Evolutionary conservation across 2,888 invertebrate species (phyloP).

Genomic region (Coleophora flavipennella): DNA sequence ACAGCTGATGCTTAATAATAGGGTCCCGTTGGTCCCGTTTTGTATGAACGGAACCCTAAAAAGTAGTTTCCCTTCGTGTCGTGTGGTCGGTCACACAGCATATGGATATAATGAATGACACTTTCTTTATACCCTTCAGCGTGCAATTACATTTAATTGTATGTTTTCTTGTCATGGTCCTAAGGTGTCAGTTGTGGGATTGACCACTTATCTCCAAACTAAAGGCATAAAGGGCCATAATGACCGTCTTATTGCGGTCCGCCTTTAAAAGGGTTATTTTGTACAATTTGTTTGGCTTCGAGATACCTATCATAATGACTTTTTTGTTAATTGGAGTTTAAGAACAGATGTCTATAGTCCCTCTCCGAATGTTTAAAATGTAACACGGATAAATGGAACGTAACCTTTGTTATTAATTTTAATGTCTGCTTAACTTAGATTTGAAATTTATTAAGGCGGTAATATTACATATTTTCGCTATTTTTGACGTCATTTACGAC

Average conservation of each 20-base stretch:
- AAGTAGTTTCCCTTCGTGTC: constrained; percentile 26
- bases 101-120: constrained; percentile 51
- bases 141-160: constrained; percentile 59
- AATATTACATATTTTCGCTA: too few species aligned
- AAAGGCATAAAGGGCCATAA: constrained; percentile 32
- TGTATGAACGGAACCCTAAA: too few species aligned
- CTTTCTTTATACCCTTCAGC: constrained; percentile 43
- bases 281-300: constrained; percentile 31
- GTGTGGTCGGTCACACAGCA: constrained; percentile 32
- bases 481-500: too few species aligned
- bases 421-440: too few species aligned
- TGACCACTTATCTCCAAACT: constrained; percentile 51
- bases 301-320: constrained; percentile 17
- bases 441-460: too few species aligned
- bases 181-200: constrained; percentile 61
- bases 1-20: too few species aligned
- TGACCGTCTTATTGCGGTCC: constrained; percentile 34
- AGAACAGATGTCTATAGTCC: constrained; percentile 17
- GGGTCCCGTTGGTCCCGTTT: too few species aligned
- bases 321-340: constrained; percentile 10
- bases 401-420: neutral
- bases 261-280: constrained; percentile 38
- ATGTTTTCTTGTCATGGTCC: constrained; percentile 49
- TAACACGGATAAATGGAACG: constrained; percentile 1
- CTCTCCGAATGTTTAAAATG: constrained; percentile 4